Conservation (phyloP, 2,888 invertebrate genomes). For the Ophioninae sp. region DNA sequence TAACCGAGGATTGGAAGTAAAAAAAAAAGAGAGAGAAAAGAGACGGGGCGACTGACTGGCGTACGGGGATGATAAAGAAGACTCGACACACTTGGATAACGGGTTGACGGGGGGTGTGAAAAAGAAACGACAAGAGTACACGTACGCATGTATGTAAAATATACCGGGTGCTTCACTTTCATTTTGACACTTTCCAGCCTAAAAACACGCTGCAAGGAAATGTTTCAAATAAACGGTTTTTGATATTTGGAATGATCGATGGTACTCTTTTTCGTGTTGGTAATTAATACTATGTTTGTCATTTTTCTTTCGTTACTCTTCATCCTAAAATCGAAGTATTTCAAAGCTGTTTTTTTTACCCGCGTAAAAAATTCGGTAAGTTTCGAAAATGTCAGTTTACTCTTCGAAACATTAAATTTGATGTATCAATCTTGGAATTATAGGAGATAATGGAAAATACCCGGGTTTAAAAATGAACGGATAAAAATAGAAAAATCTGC, state of each 20-base stretch:
- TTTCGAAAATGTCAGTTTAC: too few species aligned
- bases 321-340: too few species aligned
- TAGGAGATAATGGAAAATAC: too few species aligned
- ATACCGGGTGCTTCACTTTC: neutral
- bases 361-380: too few species aligned
- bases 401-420: too few species aligned
- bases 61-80: slow-evolving; percentile 72
- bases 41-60: slow-evolving; percentile 58
- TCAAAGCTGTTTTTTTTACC: too few species aligned
- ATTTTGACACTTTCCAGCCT: neutral
- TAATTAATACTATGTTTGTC: neutral
- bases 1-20: slow-evolving; percentile 54
- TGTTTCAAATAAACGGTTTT: neutral
- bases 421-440: too few species aligned
- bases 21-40: slow-evolving; percentile 31
- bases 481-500: neutral
- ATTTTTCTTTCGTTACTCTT: too few species aligned
- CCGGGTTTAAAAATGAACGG: too few species aligned
- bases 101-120: neutral
- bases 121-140: neutral
- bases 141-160: neutral
- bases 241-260: neutral
- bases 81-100: slow-evolving; percentile 69
- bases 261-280: neutral
- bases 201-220: neutral